Base-by-base conservation (phyloP, 2,113 vertebrate species). In the Caretta caretta region DNA sequence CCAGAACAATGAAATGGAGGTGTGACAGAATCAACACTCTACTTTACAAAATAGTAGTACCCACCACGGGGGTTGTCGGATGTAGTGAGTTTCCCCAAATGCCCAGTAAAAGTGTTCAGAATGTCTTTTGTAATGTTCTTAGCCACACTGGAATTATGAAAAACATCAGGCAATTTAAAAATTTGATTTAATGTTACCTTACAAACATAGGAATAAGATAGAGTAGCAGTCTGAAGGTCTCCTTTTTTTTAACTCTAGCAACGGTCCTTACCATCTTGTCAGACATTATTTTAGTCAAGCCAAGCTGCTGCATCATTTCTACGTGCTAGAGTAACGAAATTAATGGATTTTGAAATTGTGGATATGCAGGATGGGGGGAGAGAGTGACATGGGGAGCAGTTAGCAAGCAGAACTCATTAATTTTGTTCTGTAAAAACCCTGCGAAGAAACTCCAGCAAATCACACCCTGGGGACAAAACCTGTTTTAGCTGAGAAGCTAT, bases 381-480 rank as follows among this genome's bases (percentile, higher is more conserved):
- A 20, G 65, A 69, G 35, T 19, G 65, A 22, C n/a, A 22, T 10
- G 16, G 65, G 65, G 65, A 72, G 90, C 76, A 90, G 93, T 93
- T 49, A 95, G 75, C 48, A 79, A 92, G 53, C n/a, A 89, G 80
- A 94, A 81, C 13, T 94, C 80, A 83, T 95, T 93, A 54, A 94
- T 96, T 94, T 92, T 90, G 51, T 90, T 86, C 84, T 62, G 25
- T 48, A 51, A 93, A 92, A 93, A 57, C 27, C 78, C 80, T 42
- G 72, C 78, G 92, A 76, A 90, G 85, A 90, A 93, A 83, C 86
- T 89, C 49, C 38, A 92, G 90, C 81, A 93, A 97, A 93, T 93
- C 72, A 92, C 78, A 85, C 85, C 0, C 0, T 69, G 86, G 86
- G 75, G 83, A 89, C 48, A 93, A 89, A 93, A 42, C 0, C 0